phyloP scores from a whole-genome alignment of 1,140 invertebrate species.

The Chelonus insularis region DNA sequence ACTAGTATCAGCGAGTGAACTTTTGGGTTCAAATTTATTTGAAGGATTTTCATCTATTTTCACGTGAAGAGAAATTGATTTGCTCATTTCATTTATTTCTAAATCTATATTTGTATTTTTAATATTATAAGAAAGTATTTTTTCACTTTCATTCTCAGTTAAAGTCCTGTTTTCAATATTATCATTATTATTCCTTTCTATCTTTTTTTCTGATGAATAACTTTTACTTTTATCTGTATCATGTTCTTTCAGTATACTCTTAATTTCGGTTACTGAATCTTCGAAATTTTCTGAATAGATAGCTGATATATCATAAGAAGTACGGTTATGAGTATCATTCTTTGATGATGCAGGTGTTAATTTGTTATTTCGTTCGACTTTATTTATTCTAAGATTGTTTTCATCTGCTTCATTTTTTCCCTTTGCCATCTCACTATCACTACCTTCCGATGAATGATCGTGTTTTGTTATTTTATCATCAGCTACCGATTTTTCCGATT shows the following conservation, averaged over 20 bases:
- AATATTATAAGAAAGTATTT: too few relatives aligned
- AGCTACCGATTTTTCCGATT: background rate
- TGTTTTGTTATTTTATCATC: background rate
- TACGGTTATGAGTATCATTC: conserved; percentile 13
- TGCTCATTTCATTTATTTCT: too few relatives aligned
- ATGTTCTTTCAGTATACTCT: background rate
- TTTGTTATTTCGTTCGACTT: background rate
- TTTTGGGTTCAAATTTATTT: too few relatives aligned
- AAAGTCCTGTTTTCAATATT: too few relatives aligned
- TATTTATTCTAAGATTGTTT: background rate
- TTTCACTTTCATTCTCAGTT: too few relatives aligned
- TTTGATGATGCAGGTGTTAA: conserved; percentile 5
- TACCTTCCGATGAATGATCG: background rate
- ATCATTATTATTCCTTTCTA: background rate
- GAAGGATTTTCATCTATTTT: too few relatives aligned
- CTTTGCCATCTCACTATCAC: background rate
- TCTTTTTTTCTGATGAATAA: background rate
- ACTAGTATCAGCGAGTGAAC: too few relatives aligned
- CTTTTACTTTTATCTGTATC: background rate
- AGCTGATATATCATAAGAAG: conserved; percentile 25
- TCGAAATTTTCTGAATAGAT: conserved; percentile 26
- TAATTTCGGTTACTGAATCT: background rate
- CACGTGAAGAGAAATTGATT: too few relatives aligned
- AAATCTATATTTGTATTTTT: too few relatives aligned
- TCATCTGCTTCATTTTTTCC: background rate